Percentiles rank a stretch among this genome's conserved stretches.
These are phyloP conservation scores for Tridacna crocea DNA, from an alignment of 2,888 invertebrate genomes.

Conservation along the genomic window DNA sequence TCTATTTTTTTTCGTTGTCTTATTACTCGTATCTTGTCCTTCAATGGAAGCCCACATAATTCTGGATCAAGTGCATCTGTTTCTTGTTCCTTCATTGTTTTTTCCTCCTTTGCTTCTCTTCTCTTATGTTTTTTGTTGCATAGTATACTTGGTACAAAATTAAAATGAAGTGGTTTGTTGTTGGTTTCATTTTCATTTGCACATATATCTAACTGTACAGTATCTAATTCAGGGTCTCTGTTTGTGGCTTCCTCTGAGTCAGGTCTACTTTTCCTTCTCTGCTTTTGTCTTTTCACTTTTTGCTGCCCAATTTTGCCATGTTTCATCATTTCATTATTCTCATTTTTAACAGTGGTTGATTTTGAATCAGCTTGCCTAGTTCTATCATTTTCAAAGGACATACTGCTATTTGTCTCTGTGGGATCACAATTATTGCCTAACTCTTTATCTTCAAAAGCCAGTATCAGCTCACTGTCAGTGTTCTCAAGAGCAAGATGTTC, in stretches of 20 bases:
- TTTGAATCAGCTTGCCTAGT: background rate
- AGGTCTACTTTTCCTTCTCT: background rate
- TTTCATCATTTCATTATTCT: background rate
- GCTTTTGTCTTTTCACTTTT: background rate
- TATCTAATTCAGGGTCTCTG: background rate
- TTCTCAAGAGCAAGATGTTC: no score
- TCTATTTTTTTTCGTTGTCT: slow-evolving; percentile 6
- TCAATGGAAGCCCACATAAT: slow-evolving; percentile 3
- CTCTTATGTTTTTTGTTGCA: background rate
- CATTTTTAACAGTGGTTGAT: background rate
- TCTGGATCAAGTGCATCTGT: slow-evolving; percentile 19
- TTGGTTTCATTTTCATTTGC: background rate
- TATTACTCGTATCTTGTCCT: slow-evolving; percentile 13
- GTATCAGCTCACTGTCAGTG: no score
- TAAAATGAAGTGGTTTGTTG: no score
- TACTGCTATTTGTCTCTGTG: background rate
- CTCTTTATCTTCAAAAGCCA: background rate
- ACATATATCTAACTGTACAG: background rate
- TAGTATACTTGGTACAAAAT: no score
- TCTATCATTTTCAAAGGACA: background rate
- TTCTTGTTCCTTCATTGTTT: background rate
- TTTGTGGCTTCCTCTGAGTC: background rate
- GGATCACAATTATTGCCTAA: background rate
- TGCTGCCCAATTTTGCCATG: background rate
- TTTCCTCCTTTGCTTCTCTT: slow-evolving; percentile 3